These are phyloP conservation scores for Furcifer pardalis DNA, from an alignment of 2,797 vertebrate genomes.

Conservation along the genomic window DNA sequence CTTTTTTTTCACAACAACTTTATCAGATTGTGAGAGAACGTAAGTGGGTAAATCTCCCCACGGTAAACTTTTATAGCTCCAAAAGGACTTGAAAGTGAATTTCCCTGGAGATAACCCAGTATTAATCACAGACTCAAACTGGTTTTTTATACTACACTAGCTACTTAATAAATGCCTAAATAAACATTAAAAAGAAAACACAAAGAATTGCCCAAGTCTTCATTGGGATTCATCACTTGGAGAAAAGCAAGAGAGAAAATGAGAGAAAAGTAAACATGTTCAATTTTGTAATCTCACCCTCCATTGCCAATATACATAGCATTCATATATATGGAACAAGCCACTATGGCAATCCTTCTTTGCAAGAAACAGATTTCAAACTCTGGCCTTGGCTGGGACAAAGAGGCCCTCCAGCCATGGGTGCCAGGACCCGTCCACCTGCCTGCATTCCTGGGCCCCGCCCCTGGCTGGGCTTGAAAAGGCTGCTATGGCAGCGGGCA, in stretches of 20 bases:
- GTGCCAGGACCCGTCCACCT: too few relatives aligned
- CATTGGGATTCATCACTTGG: not conserved
- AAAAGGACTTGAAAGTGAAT: not conserved
- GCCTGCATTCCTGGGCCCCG: too few relatives aligned
- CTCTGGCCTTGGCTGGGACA: too few relatives aligned
- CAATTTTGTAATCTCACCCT: not conserved
- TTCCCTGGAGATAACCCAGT: not conserved
- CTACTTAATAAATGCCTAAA: not conserved
- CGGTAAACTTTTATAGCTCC: not conserved
- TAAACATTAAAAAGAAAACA: not conserved
- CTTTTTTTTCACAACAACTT: not conserved
- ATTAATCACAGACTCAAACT: not conserved
- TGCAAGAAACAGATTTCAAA: too few relatives aligned
- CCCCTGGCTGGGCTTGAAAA: too few relatives aligned
- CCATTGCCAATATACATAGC: not conserved
- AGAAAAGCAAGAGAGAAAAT: too few relatives aligned
- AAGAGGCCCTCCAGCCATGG: too few relatives aligned
- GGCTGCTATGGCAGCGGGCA: too few relatives aligned
- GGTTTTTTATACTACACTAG: not conserved
- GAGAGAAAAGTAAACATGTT: not conserved
- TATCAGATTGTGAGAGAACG: not conserved
- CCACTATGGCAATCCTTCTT: too few relatives aligned
- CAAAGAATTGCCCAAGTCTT: not conserved
- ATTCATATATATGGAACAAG: too few relatives aligned
- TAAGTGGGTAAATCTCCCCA: too few relatives aligned